Evolutionary conservation across 2,797 vertebrate species (phyloP).

Genomic region (Nyctibius grandis): DNA sequence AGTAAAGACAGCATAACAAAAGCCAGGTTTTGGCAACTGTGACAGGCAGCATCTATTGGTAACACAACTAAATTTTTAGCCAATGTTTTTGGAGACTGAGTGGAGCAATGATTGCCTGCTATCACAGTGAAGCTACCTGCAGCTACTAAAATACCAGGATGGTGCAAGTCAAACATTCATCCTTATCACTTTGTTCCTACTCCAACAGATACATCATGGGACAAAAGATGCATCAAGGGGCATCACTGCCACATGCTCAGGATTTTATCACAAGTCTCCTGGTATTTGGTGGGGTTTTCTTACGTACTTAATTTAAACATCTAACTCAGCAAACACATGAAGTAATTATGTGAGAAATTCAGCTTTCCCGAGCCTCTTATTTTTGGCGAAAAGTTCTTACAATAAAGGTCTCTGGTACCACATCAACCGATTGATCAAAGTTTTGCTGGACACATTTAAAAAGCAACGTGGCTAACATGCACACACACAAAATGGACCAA

Average conservation of each 20-base stretch:
- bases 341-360: background rate
- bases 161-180: background rate
- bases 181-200: background rate
- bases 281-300: background rate
- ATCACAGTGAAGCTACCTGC: background rate
- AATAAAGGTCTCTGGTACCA: background rate
- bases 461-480: background rate
- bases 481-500: background rate
- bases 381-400: background rate
- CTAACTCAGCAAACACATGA: background rate
- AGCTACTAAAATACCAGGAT: background rate
- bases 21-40: background rate
- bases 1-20: background rate
- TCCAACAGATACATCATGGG: background rate
- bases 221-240: background rate
- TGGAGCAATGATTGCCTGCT: background rate
- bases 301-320: background rate
- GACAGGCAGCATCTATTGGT: background rate
- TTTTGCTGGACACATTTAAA: background rate
- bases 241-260: background rate
- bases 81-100: background rate
- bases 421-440: accelerated
- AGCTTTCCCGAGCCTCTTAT: background rate
- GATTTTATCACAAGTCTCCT: background rate
- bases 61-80: background rate